Percentiles rank a stretch among this genome's conserved stretches.
phyloP scores from a whole-genome alignment of 2,113 vertebrate genomes.

The Callopanchax toddi region DNA sequence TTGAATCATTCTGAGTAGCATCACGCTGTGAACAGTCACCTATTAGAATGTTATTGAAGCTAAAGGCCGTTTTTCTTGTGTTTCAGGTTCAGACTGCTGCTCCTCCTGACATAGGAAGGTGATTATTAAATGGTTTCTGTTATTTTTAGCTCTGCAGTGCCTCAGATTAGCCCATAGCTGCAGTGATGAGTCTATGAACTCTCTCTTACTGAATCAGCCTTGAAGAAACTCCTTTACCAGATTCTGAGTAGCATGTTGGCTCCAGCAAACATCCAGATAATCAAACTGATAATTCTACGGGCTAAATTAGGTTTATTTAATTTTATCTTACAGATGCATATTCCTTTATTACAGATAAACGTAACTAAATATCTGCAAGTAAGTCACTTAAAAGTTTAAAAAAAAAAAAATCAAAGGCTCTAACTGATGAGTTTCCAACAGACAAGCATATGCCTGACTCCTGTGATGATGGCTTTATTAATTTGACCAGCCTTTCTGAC shows the following conservation, averaged over 20 bases:
- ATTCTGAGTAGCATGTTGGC: conserved; percentile 81
- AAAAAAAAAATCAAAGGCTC: accelerated
- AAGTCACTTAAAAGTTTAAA: neutral
- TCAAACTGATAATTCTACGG: no score
- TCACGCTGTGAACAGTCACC: neutral
- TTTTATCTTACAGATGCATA: neutral
- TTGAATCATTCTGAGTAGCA: conserved; percentile 61
- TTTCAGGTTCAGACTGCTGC: neutral
- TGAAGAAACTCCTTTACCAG: conserved; percentile 78
- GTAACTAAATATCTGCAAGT: neutral
- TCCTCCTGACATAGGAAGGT: conserved; percentile 22
- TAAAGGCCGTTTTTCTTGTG: accelerated
- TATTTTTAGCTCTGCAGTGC: no score
- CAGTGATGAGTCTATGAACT: conserved; percentile 85
- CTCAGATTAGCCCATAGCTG: conserved; percentile 47
- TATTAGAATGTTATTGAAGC: accelerated
- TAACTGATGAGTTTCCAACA: conserved; percentile 57
- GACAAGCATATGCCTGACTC: conserved; percentile 77
- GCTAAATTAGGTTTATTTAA: neutral
- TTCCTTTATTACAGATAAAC: neutral
- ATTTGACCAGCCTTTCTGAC: conserved; percentile 8
- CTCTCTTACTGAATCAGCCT: conserved; percentile 86
- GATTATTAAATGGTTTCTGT: neutral
- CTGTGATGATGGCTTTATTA: conserved; percentile 43
- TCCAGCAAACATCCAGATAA: accelerated